Evolutionary conservation across 2,888 invertebrate genomes (phyloP).

Genomic region (Augochlorella aurata): DNA sequence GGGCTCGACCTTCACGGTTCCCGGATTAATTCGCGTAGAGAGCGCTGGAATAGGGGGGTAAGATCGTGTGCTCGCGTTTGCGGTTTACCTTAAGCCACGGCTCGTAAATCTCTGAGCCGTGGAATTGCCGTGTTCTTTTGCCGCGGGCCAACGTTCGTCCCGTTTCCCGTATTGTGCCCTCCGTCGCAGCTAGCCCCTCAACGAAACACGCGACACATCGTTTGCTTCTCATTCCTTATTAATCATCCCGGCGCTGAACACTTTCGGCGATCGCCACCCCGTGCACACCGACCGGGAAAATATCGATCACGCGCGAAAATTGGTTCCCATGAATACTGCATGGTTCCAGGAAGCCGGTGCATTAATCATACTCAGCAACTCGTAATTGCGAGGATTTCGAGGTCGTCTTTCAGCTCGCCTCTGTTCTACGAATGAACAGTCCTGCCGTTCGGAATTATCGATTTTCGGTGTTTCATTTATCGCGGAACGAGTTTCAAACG

Average conservation of each 20-base stretch:
- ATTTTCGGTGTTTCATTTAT: background rate
- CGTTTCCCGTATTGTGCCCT: background rate
- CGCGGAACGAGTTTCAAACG: too few species aligned
- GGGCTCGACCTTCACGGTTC: conserved; percentile 42
- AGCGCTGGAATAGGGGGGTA: background rate
- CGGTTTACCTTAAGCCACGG: conserved; percentile 3
- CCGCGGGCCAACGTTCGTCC: background rate
- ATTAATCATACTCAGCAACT: background rate
- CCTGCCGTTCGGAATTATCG: background rate
- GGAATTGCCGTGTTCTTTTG: background rate
- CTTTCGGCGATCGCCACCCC: background rate
- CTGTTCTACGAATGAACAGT: background rate
- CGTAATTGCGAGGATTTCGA: conserved; percentile 2
- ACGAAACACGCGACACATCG: background rate
- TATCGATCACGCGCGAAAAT: conserved; percentile 40
- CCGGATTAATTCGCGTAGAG: conserved; percentile 31
- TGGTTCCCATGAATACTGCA: conserved; percentile 19
- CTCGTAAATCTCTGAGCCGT: background rate
- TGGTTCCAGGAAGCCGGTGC: conserved; percentile 2
- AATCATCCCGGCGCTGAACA: background rate
- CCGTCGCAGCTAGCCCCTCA: background rate
- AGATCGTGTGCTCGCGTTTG: background rate
- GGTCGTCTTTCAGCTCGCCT: background rate
- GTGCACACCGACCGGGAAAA: background rate
- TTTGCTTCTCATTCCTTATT: background rate